Evolutionary conservation across 2,888 invertebrate species (phyloP).

Genomic region (Mactromeris polynyma): DNA sequence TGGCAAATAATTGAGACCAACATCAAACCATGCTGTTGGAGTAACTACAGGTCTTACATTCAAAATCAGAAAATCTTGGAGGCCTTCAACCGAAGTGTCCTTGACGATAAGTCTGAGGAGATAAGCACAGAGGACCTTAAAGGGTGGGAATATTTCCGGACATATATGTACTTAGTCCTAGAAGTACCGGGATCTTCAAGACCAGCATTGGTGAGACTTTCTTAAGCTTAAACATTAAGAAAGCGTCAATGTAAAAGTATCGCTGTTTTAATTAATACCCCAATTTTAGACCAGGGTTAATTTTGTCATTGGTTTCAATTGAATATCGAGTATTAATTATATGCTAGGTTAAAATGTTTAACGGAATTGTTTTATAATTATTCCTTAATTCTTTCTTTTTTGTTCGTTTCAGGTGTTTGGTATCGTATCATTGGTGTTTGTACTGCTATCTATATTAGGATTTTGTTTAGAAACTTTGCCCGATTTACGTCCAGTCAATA

Average conservation of each 20-base stretch:
- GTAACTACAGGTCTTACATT: slow-evolving; percentile 85
- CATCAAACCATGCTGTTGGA: slow-evolving; percentile 86
- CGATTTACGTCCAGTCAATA: slow-evolving; percentile 70
- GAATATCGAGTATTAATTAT: too few species aligned
- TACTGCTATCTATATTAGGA: slow-evolving; percentile 85
- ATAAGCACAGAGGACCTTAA: slow-evolving; percentile 75
- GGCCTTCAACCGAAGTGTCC: slow-evolving; percentile 83
- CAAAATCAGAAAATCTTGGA: slow-evolving; percentile 85
- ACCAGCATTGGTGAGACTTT: slow-evolving; percentile 83
- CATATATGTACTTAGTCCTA: slow-evolving; percentile 84
- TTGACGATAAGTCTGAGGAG: slow-evolving; percentile 73
- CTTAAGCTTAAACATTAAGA: too few species aligned
- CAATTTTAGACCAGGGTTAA: too few species aligned
- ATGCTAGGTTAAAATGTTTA: too few species aligned
- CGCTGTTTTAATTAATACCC: too few species aligned
- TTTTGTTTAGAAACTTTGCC: slow-evolving; percentile 86
- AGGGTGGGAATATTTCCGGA: slow-evolving; percentile 83
- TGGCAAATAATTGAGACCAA: slow-evolving; percentile 86
- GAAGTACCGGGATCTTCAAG: slow-evolving; percentile 85
- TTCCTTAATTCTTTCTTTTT: not conserved
- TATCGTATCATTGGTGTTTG: slow-evolving; percentile 85
- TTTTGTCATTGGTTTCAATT: too few species aligned
- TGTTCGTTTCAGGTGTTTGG: slow-evolving; percentile 82
- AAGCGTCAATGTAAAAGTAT: too few species aligned
- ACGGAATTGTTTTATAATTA: not conserved